A percentile compares a stretch with the other conserved stretches of the same genome.
Conservation (phyloP, 2,797 vertebrate species). For the Gallirallus australis region DNA sequence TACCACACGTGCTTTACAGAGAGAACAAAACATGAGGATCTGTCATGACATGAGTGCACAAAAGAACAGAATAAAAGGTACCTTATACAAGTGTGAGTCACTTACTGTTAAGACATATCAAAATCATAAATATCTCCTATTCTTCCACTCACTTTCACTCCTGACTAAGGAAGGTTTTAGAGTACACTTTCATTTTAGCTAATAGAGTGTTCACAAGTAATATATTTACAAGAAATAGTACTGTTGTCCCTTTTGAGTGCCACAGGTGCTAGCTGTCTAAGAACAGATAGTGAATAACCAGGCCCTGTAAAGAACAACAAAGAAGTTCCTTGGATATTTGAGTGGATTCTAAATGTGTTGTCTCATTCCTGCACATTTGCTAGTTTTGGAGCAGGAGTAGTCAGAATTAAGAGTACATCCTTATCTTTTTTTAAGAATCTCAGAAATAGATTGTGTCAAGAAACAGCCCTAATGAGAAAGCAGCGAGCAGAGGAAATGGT, state of each 20-base stretch:
- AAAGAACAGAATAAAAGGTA: background rate
- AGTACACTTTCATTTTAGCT: background rate
- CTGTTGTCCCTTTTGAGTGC: background rate
- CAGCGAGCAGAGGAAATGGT: rapidly evolving
- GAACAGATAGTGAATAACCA: background rate
- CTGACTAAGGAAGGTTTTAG: background rate
- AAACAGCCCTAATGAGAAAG: background rate
- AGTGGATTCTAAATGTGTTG: background rate
- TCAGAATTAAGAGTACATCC: background rate
- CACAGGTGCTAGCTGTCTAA: background rate
- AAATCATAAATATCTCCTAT: background rate
- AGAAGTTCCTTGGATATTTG: background rate
- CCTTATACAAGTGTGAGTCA: background rate
- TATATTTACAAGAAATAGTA: background rate
- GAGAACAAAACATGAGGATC: slow-evolving; percentile 15
- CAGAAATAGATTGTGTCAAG: background rate
- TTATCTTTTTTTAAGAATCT: background rate
- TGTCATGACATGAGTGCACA: slow-evolving; percentile 9
- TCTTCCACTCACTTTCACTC: background rate
- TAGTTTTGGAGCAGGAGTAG: background rate
- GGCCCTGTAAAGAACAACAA: background rate
- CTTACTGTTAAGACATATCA: background rate
- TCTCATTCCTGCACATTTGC: background rate
- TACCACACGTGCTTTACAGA: background rate
- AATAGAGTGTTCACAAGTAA: background rate